Base-by-base conservation (phyloP, 2,113 vertebrate genomes). In the Ardeotis arabs region DNA sequence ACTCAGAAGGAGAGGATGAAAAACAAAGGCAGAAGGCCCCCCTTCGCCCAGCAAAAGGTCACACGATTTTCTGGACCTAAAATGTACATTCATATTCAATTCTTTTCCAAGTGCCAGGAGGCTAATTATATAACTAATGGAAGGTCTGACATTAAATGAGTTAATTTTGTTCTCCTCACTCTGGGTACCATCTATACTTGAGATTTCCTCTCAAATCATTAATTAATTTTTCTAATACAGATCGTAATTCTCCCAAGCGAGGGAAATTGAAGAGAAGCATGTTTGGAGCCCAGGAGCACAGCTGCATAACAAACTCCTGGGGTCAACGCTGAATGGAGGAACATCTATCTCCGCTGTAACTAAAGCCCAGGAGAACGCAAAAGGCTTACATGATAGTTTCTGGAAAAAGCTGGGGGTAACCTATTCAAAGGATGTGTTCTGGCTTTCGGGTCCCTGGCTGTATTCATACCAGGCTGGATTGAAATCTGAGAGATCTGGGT, bases 201-300 rank as follows among this genome's bases (percentile, higher is more conserved):
- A 96, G 90, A 87, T 90, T 86, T 93, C 73, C 83, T 95, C 73
- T 89, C 56, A 84, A 95, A 84, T 41, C 7, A 10, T 94, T 97
- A 96, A 96, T 95, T 95, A 92, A 70, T 86, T 90, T 89, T 95
- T 84, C 83, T 92, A 81, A 89, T 45, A 80, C 21, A 70, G 60
- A 59, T 31, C 2, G 2, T 70, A 64, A 77, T 81, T 96, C 52
- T 93, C 88, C 62, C 79, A 87, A 75, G 69, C 52, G 76, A 86
- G 56, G 39, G 56, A 87, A 92, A 68, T 14, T 0, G 3, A 39
- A 83, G n/a, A 59, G 63, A 75, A 62, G 35, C 13, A 8, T 41
- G 50, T 80, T 74, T 45, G 70, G 59, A 83, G 63, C n/a, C 47
- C 63, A 55, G 72, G 41, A 75, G 59, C 2, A 3, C 27, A 3